These are phyloP conservation scores for Linurgus olivaceus DNA, from an alignment of 2,797 vertebrate genomes.

Conservation along the genomic window DNA sequence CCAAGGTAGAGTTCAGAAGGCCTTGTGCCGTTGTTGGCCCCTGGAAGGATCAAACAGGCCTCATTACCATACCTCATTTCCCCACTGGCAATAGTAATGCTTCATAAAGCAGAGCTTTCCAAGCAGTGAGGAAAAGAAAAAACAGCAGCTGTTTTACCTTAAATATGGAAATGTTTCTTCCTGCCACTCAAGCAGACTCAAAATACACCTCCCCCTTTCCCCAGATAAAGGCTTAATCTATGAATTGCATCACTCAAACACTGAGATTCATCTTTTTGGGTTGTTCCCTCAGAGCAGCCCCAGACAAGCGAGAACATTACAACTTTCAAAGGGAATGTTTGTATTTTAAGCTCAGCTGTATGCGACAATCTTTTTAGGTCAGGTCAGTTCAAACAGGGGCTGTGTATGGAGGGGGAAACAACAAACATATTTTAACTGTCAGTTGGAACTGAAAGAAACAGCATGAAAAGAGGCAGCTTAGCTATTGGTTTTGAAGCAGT, in stretches of 20 bases:
- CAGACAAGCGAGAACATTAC: background rate
- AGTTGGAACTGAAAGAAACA: slow-evolving; percentile 38
- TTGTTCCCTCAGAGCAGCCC: background rate
- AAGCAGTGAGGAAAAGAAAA: background rate
- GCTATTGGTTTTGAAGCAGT: slow-evolving; percentile 61
- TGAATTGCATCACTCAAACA: background rate
- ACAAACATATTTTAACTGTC: slow-evolving; percentile 59
- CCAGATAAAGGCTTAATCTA: background rate
- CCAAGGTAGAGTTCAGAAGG: background rate
- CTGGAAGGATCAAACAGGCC: background rate
- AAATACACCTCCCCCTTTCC: background rate
- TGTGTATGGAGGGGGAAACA: background rate
- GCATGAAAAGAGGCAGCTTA: slow-evolving; percentile 46
- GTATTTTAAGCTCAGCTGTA: slow-evolving; percentile 36
- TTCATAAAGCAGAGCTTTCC: background rate
- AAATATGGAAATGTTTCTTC: background rate
- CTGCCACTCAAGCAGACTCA: background rate
- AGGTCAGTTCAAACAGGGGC: slow-evolving; percentile 5
- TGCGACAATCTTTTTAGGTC: slow-evolving; percentile 34
- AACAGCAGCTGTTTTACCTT: background rate
- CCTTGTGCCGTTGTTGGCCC: background rate
- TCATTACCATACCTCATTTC: background rate
- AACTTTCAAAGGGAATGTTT: slow-evolving; percentile 28
- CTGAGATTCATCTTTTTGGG: background rate
- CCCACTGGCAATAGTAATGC: accelerated